Evolutionary conservation across 2,888 invertebrate genomes (phyloP).

Genomic region (Sthenelais limicola): DNA sequence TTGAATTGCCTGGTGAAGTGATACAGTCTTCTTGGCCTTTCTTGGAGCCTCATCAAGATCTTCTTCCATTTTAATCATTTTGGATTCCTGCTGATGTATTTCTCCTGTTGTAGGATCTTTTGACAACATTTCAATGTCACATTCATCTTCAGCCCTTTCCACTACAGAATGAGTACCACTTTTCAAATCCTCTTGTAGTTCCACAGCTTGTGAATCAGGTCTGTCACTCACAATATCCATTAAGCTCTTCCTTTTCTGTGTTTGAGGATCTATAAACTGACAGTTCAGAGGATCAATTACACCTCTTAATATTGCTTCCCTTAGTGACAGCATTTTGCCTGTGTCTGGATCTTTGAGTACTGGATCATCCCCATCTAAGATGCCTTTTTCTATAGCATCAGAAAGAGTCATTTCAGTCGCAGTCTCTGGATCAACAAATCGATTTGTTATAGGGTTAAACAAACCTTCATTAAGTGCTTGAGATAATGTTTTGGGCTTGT

Average conservation of each 20-base stretch:
- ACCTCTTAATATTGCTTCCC: slow-evolving; percentile 83
- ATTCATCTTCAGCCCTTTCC: no score
- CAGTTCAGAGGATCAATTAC: slow-evolving; percentile 20
- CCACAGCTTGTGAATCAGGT: no score
- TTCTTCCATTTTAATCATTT: not conserved
- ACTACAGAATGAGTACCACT: no score
- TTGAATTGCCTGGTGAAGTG: not conserved
- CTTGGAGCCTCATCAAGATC: not conserved
- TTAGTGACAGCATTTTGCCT: slow-evolving; percentile 73
- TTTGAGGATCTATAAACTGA: slow-evolving; percentile 40
- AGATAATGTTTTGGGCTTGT: no score
- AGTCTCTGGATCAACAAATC: slow-evolving; percentile 81
- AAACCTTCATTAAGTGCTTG: slow-evolving; percentile 20
- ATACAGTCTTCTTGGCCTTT: not conserved
- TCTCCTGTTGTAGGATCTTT: slow-evolving; percentile 84
- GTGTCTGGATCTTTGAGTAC: slow-evolving; percentile 79
- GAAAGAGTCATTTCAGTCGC: slow-evolving; percentile 76
- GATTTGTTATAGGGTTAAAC: slow-evolving; percentile 77
- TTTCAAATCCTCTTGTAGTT: no score
- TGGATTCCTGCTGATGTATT: not conserved
- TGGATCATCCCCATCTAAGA: slow-evolving; percentile 83
- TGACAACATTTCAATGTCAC: no score
- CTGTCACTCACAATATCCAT: no score
- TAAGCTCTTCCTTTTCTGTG: no score
- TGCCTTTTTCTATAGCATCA: slow-evolving; percentile 92